Evolutionary conservation across 2,797 vertebrate species (phyloP).

Genomic region (Nyctalus aviator): DNA sequence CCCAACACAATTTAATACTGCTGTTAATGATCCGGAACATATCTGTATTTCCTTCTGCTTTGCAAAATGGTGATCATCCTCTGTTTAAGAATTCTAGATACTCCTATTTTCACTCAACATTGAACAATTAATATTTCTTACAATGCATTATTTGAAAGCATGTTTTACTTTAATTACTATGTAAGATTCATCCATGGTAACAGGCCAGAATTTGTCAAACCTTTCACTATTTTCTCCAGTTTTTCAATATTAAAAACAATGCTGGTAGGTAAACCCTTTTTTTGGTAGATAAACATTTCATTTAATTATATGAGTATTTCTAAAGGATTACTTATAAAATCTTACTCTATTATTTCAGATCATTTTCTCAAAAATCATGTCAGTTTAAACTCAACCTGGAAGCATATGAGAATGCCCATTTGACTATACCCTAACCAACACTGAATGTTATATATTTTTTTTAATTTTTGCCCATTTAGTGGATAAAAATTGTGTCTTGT

Average conservation of each 20-base stretch:
- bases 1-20: neutral
- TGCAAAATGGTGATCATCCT: neutral
- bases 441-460: neutral
- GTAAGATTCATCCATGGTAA: neutral
- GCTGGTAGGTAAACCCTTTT: neutral
- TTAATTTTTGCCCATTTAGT: neutral
- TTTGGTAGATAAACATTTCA: neutral
- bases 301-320: neutral
- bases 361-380: neutral
- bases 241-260: conserved; percentile 37
- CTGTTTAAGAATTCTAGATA: neutral
- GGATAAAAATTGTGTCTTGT: neutral
- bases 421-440: neutral
- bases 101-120: neutral
- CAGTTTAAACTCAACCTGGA: neutral
- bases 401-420: neutral
- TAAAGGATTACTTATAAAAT: conserved; percentile 24
- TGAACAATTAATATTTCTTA: neutral
- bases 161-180: neutral
- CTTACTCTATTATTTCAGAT: neutral
- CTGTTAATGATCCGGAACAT: neutral
- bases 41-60: neutral
- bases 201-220: neutral
- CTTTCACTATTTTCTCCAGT: conserved; percentile 3
- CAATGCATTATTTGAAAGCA: neutral